Conservation (phyloP, 1,140 invertebrate species). For the Hylaeus anthracinus region DNA sequence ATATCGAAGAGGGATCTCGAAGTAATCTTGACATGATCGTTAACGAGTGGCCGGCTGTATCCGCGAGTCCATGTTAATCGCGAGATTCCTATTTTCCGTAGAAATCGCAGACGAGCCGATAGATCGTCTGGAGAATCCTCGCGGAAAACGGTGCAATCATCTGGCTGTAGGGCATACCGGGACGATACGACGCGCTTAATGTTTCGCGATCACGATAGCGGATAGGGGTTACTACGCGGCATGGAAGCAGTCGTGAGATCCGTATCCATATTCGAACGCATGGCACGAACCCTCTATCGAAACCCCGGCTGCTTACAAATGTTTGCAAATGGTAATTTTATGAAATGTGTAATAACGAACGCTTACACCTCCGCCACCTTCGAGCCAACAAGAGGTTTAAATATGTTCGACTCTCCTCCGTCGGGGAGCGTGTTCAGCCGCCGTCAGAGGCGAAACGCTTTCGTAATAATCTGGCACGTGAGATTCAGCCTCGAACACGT, state of each 20-base stretch:
- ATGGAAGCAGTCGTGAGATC: not conserved
- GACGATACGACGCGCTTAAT: constrained; percentile 8
- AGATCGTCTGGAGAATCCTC: not conserved
- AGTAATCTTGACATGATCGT: not conserved
- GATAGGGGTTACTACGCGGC: not conserved
- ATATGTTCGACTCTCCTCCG: not conserved
- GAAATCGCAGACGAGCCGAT: constrained; percentile 3
- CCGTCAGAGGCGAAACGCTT: constrained; percentile 14
- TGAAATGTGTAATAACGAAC: constrained; percentile 13
- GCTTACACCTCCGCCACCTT: constrained; percentile 42
- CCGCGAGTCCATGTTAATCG: constrained; percentile 8
- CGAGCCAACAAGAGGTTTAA: constrained; percentile 6
- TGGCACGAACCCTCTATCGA: not conserved
- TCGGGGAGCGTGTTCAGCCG: not conserved
- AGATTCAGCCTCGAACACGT: constrained; percentile 45
- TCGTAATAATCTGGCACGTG: constrained; percentile 50
- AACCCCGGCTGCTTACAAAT: not conserved
- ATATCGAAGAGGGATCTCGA: not conserved
- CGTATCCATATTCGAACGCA: not conserved
- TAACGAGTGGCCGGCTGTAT: constrained; percentile 7
- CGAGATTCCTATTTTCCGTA: constrained; percentile 25
- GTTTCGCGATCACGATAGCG: constrained; percentile 5
- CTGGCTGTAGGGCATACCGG: not conserved
- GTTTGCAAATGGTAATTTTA: constrained; percentile 5
- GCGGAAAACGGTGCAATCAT: not conserved